phyloP scores from a whole-genome alignment of 2,888 invertebrate species.

The Arge pagana region DNA sequence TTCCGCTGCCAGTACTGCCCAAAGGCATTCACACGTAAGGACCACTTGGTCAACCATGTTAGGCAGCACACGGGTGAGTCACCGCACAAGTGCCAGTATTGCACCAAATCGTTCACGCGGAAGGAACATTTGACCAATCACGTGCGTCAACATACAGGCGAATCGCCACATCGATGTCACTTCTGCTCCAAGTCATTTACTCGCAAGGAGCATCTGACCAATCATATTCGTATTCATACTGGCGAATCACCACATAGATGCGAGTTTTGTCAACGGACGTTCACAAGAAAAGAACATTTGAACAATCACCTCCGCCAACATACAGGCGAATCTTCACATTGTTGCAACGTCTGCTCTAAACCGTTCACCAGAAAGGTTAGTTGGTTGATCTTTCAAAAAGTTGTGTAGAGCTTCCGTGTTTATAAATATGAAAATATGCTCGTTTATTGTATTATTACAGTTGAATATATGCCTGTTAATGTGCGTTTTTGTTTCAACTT shows the following conservation, averaged over 20 bases:
- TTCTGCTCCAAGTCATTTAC: slow-evolving; percentile 86
- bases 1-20: slow-evolving; percentile 84
- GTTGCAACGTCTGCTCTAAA: slow-evolving; percentile 75
- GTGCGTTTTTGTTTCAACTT: too few relatives aligned
- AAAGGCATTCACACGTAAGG: slow-evolving; percentile 83
- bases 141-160: slow-evolving; percentile 85
- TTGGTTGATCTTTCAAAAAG: slow-evolving; percentile 6
- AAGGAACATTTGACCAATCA: slow-evolving; percentile 85
- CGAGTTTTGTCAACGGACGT: slow-evolving; percentile 72
- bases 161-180: slow-evolving; percentile 84
- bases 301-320: slow-evolving; percentile 74
- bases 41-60: slow-evolving; percentile 77
- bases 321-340: slow-evolving; percentile 72
- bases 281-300: slow-evolving; percentile 74
- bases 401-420: background rate
- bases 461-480: too few relatives aligned
- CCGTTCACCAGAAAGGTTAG: slow-evolving; percentile 70
- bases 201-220: slow-evolving; percentile 83
- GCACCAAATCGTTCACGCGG: slow-evolving; percentile 78
- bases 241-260: slow-evolving; percentile 73
- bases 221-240: slow-evolving; percentile 71
- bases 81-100: slow-evolving; percentile 77
- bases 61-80: slow-evolving; percentile 78
- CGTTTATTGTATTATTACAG: too few relatives aligned
- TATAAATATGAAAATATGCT: background rate